phyloP scores from a whole-genome alignment of 2,888 invertebrate genomes.

The Acleris laterana region DNA sequence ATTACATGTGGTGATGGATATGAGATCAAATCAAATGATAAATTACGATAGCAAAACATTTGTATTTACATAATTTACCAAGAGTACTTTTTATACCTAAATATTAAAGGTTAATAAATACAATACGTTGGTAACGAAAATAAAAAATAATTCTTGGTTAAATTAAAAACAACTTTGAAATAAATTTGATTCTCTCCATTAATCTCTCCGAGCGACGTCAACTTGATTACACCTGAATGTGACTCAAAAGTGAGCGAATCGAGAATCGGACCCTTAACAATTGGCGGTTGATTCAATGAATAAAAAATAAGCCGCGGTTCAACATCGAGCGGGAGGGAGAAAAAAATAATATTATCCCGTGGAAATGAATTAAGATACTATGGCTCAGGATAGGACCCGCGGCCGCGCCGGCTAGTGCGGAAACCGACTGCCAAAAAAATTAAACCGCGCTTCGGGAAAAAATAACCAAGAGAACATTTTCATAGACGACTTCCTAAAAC shows the following conservation, averaged over 20 bases:
- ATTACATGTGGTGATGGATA: too few relatives aligned
- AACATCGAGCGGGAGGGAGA: constrained; percentile 72
- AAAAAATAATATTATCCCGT: constrained; percentile 85
- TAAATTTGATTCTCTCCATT: constrained; percentile 2
- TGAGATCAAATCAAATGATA: too few relatives aligned
- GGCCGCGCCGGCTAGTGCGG: constrained; percentile 38
- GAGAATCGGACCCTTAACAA: constrained; percentile 69
- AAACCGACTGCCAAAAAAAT: constrained; percentile 38
- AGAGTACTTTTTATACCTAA: too few relatives aligned
- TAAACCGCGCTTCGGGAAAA: too few relatives aligned
- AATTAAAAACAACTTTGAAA: too few relatives aligned
- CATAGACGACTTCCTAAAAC: too few relatives aligned
- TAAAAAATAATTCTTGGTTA: too few relatives aligned
- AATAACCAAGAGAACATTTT: too few relatives aligned
- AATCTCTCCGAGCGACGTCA: constrained; percentile 55
- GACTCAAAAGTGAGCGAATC: constrained; percentile 59
- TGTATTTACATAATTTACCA: too few relatives aligned
- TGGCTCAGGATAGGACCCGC: constrained; percentile 47
- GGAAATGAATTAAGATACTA: constrained; percentile 84
- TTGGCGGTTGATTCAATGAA: constrained; percentile 65
- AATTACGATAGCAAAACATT: too few relatives aligned
- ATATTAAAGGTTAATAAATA: too few relatives aligned
- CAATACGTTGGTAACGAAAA: too few relatives aligned
- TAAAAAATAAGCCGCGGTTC: constrained; percentile 81
- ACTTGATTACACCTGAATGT: constrained; percentile 73